phyloP scores from a whole-genome alignment of 1,140 invertebrate genomes.

The Bombus ignitus region DNA sequence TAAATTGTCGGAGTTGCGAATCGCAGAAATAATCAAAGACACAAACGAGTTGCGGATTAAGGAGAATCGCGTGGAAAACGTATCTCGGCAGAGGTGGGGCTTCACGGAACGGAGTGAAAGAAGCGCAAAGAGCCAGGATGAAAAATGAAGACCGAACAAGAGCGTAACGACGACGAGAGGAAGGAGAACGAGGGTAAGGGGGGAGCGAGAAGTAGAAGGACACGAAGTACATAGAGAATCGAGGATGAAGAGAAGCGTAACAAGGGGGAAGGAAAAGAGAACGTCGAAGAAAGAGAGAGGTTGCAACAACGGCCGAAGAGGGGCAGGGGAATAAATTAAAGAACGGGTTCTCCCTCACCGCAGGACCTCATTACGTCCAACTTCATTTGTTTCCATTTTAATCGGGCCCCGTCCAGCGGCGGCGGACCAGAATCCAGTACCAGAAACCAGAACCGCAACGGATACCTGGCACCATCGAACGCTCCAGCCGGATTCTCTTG shows the following conservation, averaged over 20 bases:
- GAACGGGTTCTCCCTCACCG: constrained; percentile 76
- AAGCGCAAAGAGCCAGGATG: background rate
- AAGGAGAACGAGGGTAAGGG: background rate
- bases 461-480: constrained; percentile 51
- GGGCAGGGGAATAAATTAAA: constrained; percentile 76
- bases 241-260: constrained; percentile 24
- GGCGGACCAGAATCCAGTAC: constrained; percentile 66
- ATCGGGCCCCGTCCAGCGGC: constrained; percentile 64
- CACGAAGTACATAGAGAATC: constrained; percentile 15
- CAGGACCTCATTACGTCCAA: constrained; percentile 76
- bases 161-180: background rate
- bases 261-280: constrained; percentile 32
- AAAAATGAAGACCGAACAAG: constrained; percentile 15
- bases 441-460: constrained; percentile 67
- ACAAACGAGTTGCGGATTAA: too few relatives aligned
- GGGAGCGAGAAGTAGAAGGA: background rate
- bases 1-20: background rate
- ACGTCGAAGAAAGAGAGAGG: constrained; percentile 38
- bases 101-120: too few relatives aligned
- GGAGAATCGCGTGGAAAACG: background rate
- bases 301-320: constrained; percentile 32
- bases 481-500: constrained; percentile 46
- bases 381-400: constrained; percentile 78
- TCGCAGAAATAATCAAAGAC: background rate
- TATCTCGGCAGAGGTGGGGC: background rate